A percentile compares a stretch with the other conserved stretches of the same genome.
phyloP scores from a whole-genome alignment of 1,140 invertebrate species.

The Bacillus rossius region DNA sequence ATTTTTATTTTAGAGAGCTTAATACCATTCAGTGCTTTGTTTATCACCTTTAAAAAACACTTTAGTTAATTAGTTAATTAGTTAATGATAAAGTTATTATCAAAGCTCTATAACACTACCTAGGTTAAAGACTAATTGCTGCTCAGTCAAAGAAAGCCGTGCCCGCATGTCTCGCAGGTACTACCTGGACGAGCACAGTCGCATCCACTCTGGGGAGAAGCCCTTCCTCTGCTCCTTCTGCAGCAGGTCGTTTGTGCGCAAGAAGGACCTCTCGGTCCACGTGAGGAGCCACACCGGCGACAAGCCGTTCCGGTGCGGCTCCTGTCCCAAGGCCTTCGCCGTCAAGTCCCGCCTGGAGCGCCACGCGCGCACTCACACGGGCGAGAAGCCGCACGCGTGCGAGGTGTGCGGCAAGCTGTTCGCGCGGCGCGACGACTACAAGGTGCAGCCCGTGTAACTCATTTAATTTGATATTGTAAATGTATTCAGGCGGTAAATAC shows the following conservation, averaged over 20 bases:
- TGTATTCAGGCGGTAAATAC: too few species aligned
- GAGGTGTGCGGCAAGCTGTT: constrained; percentile 10
- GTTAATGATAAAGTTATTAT: too few species aligned
- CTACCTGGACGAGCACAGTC: constrained; percentile 46
- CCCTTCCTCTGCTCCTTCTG: constrained; percentile 49
- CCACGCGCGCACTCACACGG: constrained; percentile 3
- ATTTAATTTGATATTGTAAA: too few species aligned
- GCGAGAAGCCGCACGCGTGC: constrained; percentile 8
- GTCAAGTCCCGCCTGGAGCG: constrained; percentile 8
- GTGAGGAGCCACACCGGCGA: constrained; percentile 51
- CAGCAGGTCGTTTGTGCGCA: constrained; percentile 24
- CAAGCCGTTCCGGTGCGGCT: constrained; percentile 48
- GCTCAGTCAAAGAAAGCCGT: too few species aligned
- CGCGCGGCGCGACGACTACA: constrained; percentile 7
- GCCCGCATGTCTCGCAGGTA: not conserved
- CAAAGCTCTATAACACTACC: too few species aligned
- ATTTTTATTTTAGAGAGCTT: too few species aligned
- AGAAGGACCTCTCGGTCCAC: constrained; percentile 43
- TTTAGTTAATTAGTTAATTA: too few species aligned
- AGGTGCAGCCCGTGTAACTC: too few species aligned
- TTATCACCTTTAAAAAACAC: too few species aligned
- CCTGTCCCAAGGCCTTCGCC: constrained; percentile 37
- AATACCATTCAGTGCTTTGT: too few species aligned
- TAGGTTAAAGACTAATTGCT: too few species aligned
- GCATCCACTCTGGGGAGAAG: constrained; percentile 51